These are phyloP conservation scores for Chesias legatella DNA, from an alignment of 2,888 invertebrate genomes.

Conservation along the genomic window DNA sequence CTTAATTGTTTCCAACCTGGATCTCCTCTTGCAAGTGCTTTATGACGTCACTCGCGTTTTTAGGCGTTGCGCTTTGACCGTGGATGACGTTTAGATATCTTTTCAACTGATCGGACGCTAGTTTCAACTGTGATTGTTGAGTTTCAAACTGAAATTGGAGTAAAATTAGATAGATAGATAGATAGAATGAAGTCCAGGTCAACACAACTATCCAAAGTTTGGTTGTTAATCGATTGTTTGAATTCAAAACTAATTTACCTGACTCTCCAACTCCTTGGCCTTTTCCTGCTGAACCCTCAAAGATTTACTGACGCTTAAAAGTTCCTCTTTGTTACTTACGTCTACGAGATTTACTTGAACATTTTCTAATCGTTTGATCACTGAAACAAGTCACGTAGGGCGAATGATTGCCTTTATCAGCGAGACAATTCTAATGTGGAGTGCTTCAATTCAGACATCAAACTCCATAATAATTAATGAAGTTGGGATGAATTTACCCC, in stretches of 20 bases:
- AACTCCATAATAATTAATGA: slow-evolving; percentile 31
- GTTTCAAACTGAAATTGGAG: slow-evolving; percentile 56
- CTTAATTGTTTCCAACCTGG: slow-evolving; percentile 60
- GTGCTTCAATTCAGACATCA: slow-evolving; percentile 32
- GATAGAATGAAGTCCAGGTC: slow-evolving; percentile 5
- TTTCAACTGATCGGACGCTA: slow-evolving; percentile 81
- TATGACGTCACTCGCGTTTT: slow-evolving; percentile 83
- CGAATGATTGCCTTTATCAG: slow-evolving; percentile 26
- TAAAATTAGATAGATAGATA: too few species aligned
- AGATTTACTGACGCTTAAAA: slow-evolving; percentile 76
- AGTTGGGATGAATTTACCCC: slow-evolving; percentile 31
- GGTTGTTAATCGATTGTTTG: slow-evolving; percentile 1
- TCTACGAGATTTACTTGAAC: slow-evolving; percentile 83
- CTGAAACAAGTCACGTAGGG: slow-evolving; percentile 46
- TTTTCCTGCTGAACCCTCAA: slow-evolving; percentile 77
- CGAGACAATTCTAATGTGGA: slow-evolving; percentile 23
- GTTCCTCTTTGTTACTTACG: slow-evolving; percentile 82
- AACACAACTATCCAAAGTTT: slow-evolving; percentile 2
- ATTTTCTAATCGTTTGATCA: slow-evolving; percentile 74
- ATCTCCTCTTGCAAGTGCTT: slow-evolving; percentile 88
- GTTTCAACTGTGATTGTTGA: slow-evolving; percentile 69
- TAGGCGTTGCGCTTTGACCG: slow-evolving; percentile 70
- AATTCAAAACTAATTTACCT: slow-evolving; percentile 46
- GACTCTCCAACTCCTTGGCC: slow-evolving; percentile 66
- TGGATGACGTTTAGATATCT: slow-evolving; percentile 82